A percentile compares a stretch with the other conserved stretches of the same genome.
These are phyloP conservation scores for Bicyclus anynana DNA, from an alignment of 1,140 invertebrate species.

Conservation along the genomic window DNA sequence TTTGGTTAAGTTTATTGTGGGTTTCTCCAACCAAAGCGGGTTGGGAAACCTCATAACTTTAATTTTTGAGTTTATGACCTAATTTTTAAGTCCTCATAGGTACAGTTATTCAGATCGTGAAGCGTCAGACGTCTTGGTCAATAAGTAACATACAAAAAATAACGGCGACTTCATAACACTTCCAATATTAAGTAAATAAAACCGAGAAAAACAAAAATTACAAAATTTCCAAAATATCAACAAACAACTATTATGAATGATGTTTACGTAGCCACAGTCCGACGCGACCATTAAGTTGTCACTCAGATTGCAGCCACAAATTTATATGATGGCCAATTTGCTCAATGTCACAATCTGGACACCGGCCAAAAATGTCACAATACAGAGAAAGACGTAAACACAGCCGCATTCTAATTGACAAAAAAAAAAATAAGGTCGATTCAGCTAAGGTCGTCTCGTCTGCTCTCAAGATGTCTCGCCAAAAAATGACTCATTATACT, in stretches of 20 bases:
- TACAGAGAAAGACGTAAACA: slow-evolving; percentile 72
- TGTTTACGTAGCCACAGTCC: neutral
- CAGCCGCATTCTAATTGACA: slow-evolving; percentile 69
- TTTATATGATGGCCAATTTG: slow-evolving; percentile 37
- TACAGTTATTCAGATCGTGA: no score
- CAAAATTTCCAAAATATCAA: neutral
- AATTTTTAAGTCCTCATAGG: no score
- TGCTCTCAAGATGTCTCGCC: slow-evolving; percentile 55
- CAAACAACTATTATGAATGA: neutral
- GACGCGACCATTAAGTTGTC: slow-evolving; percentile 5
- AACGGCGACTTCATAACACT: neutral
- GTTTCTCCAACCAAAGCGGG: no score
- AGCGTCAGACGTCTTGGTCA: no score
- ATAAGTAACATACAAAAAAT: no score
- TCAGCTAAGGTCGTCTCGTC: slow-evolving; percentile 57
- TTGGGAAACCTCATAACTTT: no score
- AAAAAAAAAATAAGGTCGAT: slow-evolving; percentile 66
- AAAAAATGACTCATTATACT: slow-evolving; percentile 53
- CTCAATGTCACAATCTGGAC: slow-evolving; percentile 57
- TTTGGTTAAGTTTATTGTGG: no score
- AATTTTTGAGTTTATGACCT: no score
- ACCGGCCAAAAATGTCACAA: slow-evolving; percentile 65
- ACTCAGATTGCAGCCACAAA: slow-evolving; percentile 18
- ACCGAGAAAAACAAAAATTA: neutral
- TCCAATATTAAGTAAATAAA: neutral